Percentiles rank a stretch among this genome's conserved stretches.
phyloP scores from a whole-genome alignment of 2,113 vertebrate genomes.

The Pelobates fuscus region DNA sequence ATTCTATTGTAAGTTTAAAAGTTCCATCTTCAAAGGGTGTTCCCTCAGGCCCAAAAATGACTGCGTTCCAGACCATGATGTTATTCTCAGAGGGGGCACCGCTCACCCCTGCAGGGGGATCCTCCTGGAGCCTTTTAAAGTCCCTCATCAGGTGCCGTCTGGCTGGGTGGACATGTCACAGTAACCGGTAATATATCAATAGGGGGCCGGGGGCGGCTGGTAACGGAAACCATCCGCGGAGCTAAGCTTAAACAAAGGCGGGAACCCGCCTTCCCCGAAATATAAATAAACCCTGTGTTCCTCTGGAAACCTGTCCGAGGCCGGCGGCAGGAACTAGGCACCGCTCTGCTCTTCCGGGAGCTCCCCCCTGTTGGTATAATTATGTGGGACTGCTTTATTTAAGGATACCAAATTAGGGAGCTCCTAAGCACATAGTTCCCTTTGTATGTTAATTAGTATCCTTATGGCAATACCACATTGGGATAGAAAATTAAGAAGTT shows the following conservation, averaged over 20 bases:
- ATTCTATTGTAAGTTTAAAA: too few relatives aligned
- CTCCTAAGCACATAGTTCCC: too few relatives aligned
- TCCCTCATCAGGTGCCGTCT: slow-evolving; percentile 95
- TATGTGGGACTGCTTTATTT: too few relatives aligned
- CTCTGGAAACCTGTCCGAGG: neutral
- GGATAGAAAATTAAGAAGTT: too few relatives aligned
- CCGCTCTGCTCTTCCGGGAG: slow-evolving; percentile 41
- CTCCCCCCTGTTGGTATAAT: slow-evolving; percentile 44
- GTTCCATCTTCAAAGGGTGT: too few relatives aligned
- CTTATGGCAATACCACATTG: too few relatives aligned
- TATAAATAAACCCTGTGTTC: neutral
- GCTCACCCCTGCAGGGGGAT: slow-evolving; percentile 93
- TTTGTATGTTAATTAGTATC: too few relatives aligned
- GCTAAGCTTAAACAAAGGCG: too few relatives aligned
- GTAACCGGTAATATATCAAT: slow-evolving; percentile 13
- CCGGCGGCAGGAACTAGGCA: slow-evolving; percentile 37
- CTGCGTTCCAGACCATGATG: slow-evolving; percentile 99
- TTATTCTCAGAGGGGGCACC: slow-evolving; percentile 96
- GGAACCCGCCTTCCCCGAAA: neutral
- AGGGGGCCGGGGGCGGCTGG: slow-evolving; percentile 21
- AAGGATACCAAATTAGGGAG: too few relatives aligned
- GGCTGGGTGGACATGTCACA: slow-evolving; percentile 89
- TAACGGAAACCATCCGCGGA: too few relatives aligned
- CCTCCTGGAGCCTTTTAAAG: slow-evolving; percentile 97
- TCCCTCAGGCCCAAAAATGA: slow-evolving; percentile 98